Evolutionary conservation across 2,113 vertebrate genomes (phyloP).

Genomic region (Rhea americana): DNA sequence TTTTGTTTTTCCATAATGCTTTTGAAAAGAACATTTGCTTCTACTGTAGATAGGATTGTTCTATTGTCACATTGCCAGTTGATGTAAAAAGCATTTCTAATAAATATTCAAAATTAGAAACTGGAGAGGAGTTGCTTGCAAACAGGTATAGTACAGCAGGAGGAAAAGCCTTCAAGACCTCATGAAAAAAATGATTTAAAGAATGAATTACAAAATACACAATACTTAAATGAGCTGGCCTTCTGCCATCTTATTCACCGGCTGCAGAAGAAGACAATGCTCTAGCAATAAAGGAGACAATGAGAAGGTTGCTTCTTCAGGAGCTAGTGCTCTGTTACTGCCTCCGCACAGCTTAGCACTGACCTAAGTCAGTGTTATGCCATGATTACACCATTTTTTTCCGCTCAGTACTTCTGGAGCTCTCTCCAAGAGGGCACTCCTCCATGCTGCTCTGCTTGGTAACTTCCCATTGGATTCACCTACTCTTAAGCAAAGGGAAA

Average conservation of each 20-base stretch:
- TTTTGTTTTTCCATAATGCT: conserved; percentile 23
- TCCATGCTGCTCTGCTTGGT: not conserved
- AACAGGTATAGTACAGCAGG: not conserved
- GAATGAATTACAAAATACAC: not conserved
- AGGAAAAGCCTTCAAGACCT: not conserved
- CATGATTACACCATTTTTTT: not conserved
- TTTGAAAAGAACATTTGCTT: conserved; percentile 33
- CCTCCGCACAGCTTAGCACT: not conserved
- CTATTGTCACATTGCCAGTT: conserved; percentile 22
- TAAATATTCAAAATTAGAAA: conserved; percentile 29
- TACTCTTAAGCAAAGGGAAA: not conserved
- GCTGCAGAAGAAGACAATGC: conserved; percentile 25
- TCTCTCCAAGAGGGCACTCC: too few species aligned
- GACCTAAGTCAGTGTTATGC: not conserved
- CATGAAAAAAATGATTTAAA: not conserved
- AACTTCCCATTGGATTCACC: not conserved
- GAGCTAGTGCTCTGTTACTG: not conserved
- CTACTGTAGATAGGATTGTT: not conserved
- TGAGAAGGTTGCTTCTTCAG: not conserved
- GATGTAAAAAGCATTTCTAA: conserved; percentile 46
- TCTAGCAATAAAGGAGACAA: not conserved
- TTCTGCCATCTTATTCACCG: conserved; percentile 22
- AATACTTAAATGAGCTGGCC: conserved; percentile 10
- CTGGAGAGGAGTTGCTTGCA: not conserved
- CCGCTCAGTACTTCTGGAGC: not conserved